Base-by-base conservation (phyloP, 2,888 invertebrate genomes). In the Pseudoips prasinana region DNA sequence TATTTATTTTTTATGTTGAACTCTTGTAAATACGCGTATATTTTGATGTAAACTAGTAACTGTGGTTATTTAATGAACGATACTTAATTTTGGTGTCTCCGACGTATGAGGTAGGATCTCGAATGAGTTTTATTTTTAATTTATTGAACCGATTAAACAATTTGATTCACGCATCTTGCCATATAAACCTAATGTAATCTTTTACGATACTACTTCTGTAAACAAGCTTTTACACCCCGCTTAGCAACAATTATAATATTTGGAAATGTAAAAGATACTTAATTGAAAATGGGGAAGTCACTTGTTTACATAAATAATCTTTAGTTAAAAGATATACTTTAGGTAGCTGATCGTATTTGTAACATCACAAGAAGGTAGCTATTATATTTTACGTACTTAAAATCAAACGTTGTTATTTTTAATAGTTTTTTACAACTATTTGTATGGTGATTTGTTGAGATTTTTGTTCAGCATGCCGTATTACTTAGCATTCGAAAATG, bases 1-100 rank as follows among this genome's bases (percentile, higher is more conserved):
- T 87, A 88, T 88, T 87, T 88, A 88, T 88, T 87, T 81, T 57
- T 82, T 84, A 87, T 83, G 88, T 88, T 88, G 86, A 79, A 77
- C 73, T 75, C 73, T 64, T 88, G 87, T 87, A 86, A 79, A 87
- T 87, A 87, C 46, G 72, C 77, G 74, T 60, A 81, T 79, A 77
- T 77, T 80, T 79, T 72, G 69, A 74, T 77, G 73, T 82, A 81
- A 77, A 77, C 79, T 82, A 79, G 79, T 67, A 65, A 59, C 80
- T 76, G 79, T 79, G 83, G 80, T 80, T 83, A 76, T 79, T 75
- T 79, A 75, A 77, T 74, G 68, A 73, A 71, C 58, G 73, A 79
- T 74, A 75, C 65, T 66, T 68, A 69, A 68, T 61, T 58, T 46
- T 59, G 59, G 64, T 57, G 55, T 62, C 52, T 58, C 36, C 39